Percentiles rank a stretch among this genome's conserved stretches.
These are phyloP conservation scores for Hypomecis atomaria DNA, from an alignment of 2,888 invertebrate genomes.

Conservation along the genomic window DNA sequence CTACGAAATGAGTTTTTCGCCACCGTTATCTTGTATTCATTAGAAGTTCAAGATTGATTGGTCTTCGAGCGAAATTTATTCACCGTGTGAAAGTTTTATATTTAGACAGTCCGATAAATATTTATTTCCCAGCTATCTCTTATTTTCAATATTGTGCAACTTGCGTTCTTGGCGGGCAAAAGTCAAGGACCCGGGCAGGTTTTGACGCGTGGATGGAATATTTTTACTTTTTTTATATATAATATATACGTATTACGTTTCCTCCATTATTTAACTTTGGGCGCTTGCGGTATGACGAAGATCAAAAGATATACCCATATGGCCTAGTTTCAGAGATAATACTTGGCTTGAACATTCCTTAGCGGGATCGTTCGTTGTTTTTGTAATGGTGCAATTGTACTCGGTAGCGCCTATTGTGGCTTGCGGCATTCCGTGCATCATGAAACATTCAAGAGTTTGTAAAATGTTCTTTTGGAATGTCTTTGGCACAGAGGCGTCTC, in stretches of 20 bases:
- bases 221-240: conserved; percentile 60
- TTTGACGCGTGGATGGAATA: conserved; percentile 52
- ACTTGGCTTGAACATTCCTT: conserved; percentile 38
- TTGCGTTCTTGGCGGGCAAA: conserved; percentile 49
- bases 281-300: conserved; percentile 38
- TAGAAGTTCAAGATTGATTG: conserved; percentile 32
- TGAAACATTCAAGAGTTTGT: conserved; percentile 24
- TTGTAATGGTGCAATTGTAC: conserved; percentile 39
- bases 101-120: conserved; percentile 38
- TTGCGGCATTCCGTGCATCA: conserved; percentile 30
- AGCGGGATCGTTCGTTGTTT: conserved; percentile 38
- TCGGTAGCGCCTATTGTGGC: conserved; percentile 37
- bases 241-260: conserved; percentile 55
- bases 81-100: conserved; percentile 36
- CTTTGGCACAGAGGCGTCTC: neutral
- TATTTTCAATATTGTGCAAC: conserved; percentile 30
- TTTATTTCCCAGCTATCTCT: conserved; percentile 34
- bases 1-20: conserved; percentile 41
- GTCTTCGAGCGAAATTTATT: conserved; percentile 33
- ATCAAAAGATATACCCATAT: conserved; percentile 39
- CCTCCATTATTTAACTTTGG: conserved; percentile 51
- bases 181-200: conserved; percentile 67
- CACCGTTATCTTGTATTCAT: conserved; percentile 44
- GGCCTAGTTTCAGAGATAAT: conserved; percentile 45
- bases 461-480: conserved; percentile 19